phyloP scores from a whole-genome alignment of 1,140 invertebrate species.

The Anoplophora glabripennis region DNA sequence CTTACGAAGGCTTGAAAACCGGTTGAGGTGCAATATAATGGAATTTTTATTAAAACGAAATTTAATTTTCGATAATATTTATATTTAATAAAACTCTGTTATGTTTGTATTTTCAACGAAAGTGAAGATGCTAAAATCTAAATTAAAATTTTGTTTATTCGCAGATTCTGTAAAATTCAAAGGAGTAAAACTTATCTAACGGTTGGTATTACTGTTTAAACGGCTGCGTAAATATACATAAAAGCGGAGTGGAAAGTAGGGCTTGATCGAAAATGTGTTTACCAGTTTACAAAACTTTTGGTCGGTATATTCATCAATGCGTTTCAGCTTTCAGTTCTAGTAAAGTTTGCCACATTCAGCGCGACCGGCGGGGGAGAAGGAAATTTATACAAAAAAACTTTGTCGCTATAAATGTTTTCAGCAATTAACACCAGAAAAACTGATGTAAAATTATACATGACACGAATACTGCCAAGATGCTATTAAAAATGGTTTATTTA shows the following conservation, averaged over 20 bases:
- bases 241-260: constrained; percentile 11
- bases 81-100: constrained; percentile 8
- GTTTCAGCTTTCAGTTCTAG: constrained; percentile 7
- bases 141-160: constrained; percentile 31
- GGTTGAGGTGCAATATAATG: no score
- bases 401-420: constrained; percentile 10
- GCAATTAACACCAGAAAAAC: no score
- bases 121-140: constrained; percentile 12
- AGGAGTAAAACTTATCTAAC: constrained; percentile 28
- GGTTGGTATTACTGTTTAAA: constrained; percentile 17
- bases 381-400: constrained; percentile 12
- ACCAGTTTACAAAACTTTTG: constrained; percentile 24
- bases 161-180: constrained; percentile 22
- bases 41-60: no score
- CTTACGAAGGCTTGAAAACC: no score
- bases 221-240: constrained; percentile 28
- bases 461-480: no score
- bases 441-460: no score
- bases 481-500: no score
- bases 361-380: neutral
- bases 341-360: constrained; percentile 9
- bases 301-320: constrained; percentile 21
- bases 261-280: constrained; percentile 26
- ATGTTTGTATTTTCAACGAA: constrained; percentile 18
- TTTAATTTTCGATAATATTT: no score